phyloP scores from a whole-genome alignment of 1,140 invertebrate species.

The Zaprionus kolodkinae region DNA sequence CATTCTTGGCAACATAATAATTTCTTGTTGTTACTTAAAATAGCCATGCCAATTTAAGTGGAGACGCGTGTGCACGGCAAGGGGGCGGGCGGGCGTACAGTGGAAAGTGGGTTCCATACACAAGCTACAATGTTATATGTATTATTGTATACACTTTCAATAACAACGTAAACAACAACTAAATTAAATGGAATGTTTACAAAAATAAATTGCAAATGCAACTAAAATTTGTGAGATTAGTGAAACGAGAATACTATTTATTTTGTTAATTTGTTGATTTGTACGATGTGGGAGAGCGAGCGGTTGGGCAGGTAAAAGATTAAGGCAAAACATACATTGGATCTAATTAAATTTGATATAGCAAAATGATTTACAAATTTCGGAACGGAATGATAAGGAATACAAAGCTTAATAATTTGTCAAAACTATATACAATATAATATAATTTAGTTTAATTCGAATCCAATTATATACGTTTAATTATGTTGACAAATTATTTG shows the following conservation, averaged over 20 bases:
- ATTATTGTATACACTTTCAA: slow-evolving; percentile 30
- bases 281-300: not conserved
- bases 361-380: slow-evolving; percentile 1
- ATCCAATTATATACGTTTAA: slow-evolving; percentile 12
- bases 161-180: slow-evolving; percentile 12
- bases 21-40: slow-evolving; percentile 66
- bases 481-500: slow-evolving; percentile 20
- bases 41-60: slow-evolving; percentile 61
- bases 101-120: slow-evolving; percentile 27
- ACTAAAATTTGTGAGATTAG: slow-evolving; percentile 21
- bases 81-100: not conserved
- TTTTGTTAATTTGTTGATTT: not conserved
- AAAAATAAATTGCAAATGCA: slow-evolving; percentile 28
- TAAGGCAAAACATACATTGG: not conserved
- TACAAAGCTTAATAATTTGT: slow-evolving; percentile 4
- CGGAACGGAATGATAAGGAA: not conserved
- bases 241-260: not conserved
- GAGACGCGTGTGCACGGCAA: slow-evolving; percentile 20
- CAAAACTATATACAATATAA: not conserved
- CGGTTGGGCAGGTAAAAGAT: not conserved
- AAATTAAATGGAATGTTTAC: slow-evolving; percentile 13
- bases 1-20: slow-evolving; percentile 64
- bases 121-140: slow-evolving; percentile 19
- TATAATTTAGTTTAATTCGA: not conserved
- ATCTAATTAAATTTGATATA: not conserved